phyloP scores from a whole-genome alignment of 2,888 invertebrate species.

The Drosophila leonis region DNA sequence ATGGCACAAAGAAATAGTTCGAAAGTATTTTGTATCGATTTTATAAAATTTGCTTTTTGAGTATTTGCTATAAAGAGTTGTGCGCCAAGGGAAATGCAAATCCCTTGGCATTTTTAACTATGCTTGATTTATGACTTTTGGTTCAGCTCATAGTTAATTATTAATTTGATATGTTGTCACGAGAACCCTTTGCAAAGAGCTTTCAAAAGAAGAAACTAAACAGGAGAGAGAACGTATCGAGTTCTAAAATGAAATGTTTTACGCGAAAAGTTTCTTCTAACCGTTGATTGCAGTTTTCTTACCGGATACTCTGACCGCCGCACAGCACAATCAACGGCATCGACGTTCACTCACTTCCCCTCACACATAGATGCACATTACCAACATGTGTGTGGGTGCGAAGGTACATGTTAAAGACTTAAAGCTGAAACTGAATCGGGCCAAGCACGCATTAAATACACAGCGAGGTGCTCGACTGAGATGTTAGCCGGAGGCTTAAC shows the following conservation, averaged over 20 bases:
- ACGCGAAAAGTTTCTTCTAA: not conserved
- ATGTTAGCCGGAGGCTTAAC: constrained; percentile 45
- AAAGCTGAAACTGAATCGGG: constrained; percentile 31
- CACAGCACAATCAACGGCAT: constrained; percentile 1
- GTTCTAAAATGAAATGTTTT: constrained; percentile 3
- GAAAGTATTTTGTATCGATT: no score
- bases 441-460: constrained; percentile 48
- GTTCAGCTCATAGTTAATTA: not conserved
- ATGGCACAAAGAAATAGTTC: no score
- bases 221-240: not conserved
- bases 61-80: not conserved
- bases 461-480: constrained; percentile 24
- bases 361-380: constrained; percentile 1
- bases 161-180: not conserved
- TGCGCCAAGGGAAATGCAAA: not conserved
- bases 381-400: not conserved
- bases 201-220: not conserved
- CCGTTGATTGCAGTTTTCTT: constrained; percentile 47
- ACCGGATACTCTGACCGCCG: constrained; percentile 13
- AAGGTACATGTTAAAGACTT: constrained; percentile 19
- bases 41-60: no score
- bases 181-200: no score
- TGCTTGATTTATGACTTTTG: not conserved
- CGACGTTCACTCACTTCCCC: not conserved
- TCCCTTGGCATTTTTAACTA: not conserved